Evolutionary conservation across 2,888 invertebrate species (phyloP).

Genomic region (Coelopa pilipes): DNA sequence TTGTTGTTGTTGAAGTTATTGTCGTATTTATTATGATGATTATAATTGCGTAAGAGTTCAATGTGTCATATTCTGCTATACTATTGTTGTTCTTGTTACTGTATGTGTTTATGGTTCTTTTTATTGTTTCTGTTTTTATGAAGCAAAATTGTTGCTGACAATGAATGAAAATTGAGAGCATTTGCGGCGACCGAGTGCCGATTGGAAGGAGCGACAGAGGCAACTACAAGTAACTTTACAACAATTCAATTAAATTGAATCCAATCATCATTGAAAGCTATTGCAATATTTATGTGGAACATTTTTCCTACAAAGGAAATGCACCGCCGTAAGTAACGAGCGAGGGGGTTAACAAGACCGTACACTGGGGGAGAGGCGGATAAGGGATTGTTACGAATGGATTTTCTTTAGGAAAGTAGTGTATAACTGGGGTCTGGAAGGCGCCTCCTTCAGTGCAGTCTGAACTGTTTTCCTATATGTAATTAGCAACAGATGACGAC

Average conservation of each 20-base stretch:
- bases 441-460: too few relatives aligned
- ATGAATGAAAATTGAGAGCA: conserved; percentile 27
- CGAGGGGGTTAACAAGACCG: background rate
- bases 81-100: conserved; percentile 37
- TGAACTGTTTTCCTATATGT: too few relatives aligned
- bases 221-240: background rate
- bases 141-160: conserved; percentile 41
- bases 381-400: too few relatives aligned
- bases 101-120: conserved; percentile 21
- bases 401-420: too few relatives aligned
- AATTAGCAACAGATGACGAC: too few relatives aligned
- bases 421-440: too few relatives aligned
- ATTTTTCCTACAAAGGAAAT: background rate
- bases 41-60: conserved; percentile 43
- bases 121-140: conserved; percentile 31
- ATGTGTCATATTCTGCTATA: conserved; percentile 42
- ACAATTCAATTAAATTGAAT: conserved; percentile 16
- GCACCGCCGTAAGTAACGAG: background rate
- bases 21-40: conserved; percentile 18
- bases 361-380: too few relatives aligned
- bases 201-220: background rate
- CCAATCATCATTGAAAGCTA: conserved; percentile 26
- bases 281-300: conserved; percentile 14
- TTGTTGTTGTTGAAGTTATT: conserved; percentile 14
- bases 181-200: background rate